phyloP scores from a whole-genome alignment of 1,140 invertebrate species.

The Leucophenga varia region DNA sequence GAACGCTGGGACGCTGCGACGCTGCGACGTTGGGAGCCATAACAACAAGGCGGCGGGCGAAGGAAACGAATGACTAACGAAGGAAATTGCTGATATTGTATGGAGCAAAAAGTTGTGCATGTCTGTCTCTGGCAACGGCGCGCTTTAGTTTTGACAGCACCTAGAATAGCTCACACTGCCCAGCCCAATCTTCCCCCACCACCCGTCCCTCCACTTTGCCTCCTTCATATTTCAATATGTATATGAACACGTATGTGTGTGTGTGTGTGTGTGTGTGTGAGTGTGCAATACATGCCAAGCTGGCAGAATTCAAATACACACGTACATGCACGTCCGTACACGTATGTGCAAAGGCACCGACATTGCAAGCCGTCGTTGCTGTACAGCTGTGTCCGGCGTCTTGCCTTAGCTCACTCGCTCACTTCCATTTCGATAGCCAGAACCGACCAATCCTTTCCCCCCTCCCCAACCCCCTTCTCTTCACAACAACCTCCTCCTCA shows the following conservation, averaged over 20 bases:
- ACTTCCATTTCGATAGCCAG: slow-evolving; percentile 23
- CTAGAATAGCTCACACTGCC: slow-evolving; percentile 29
- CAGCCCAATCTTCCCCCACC: slow-evolving; percentile 12
- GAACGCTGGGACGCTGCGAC: too few relatives aligned
- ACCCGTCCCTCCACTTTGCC: slow-evolving; percentile 10
- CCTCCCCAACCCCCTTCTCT: slow-evolving; percentile 14
- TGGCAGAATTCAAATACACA: slow-evolving; percentile 15
- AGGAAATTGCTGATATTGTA: slow-evolving; percentile 54
- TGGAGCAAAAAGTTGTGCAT: slow-evolving; percentile 48
- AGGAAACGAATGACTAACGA: slow-evolving; percentile 52
- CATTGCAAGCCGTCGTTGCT: slow-evolving; percentile 21
- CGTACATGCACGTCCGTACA: not conserved
- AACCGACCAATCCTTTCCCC: slow-evolving; percentile 5
- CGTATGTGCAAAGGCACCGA: slow-evolving; percentile 5
- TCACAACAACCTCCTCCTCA: too few relatives aligned
- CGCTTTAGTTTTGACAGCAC: slow-evolving; percentile 50
- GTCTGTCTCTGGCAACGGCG: slow-evolving; percentile 41
- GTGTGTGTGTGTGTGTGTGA: not conserved
- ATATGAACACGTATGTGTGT: too few relatives aligned
- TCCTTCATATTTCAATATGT: too few relatives aligned
- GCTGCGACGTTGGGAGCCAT: slow-evolving; percentile 40
- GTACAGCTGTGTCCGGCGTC: slow-evolving; percentile 36
- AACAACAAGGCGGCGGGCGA: slow-evolving; percentile 44
- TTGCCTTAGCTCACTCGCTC: slow-evolving; percentile 25
- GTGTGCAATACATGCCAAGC: slow-evolving; percentile 16